phyloP scores from a whole-genome alignment of 2,797 vertebrate species.

The Hyperoplus lanceolatus region DNA sequence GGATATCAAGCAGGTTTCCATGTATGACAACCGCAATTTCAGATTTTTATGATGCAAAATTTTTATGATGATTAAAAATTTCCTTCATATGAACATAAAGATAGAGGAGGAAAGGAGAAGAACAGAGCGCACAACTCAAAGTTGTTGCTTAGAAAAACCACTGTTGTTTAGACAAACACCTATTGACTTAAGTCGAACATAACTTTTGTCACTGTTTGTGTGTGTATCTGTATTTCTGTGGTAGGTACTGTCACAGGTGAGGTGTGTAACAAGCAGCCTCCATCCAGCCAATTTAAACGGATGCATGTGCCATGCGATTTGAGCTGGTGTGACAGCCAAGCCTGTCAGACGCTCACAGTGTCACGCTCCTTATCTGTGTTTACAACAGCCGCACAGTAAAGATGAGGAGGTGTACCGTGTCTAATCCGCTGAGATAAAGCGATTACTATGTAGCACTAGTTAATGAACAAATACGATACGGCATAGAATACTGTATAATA shows the following conservation, averaged over 20 bases:
- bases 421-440: conserved; percentile 62
- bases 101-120: conserved; percentile 1
- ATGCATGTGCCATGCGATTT: conserved; percentile 46
- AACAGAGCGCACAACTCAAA: conserved; percentile 41
- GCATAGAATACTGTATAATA: conserved; percentile 1
- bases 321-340: conserved; percentile 56
- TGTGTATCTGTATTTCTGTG: conserved; percentile 16
- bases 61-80: conserved; percentile 31
- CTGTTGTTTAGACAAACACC: conserved; percentile 11
- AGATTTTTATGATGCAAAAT: conserved; percentile 28
- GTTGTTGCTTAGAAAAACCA: conserved; percentile 32
- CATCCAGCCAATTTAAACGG: conserved; percentile 47
- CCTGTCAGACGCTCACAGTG: conserved; percentile 51
- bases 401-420: conserved; percentile 42
- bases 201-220: not conserved
- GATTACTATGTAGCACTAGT: conserved; percentile 34
- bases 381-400: conserved; percentile 54
- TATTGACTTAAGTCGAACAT: conserved; percentile 14
- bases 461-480: conserved; percentile 32
- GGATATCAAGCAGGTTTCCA: not conserved
- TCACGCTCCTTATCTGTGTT: conserved; percentile 60
- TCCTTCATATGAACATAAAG: conserved; percentile 12
- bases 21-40: conserved; percentile 12
- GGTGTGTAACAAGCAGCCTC: conserved; percentile 55
- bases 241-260: conserved; percentile 67